Conservation (phyloP, 2,797 vertebrate genomes). For the Rhadinocentrus ornatus region DNA sequence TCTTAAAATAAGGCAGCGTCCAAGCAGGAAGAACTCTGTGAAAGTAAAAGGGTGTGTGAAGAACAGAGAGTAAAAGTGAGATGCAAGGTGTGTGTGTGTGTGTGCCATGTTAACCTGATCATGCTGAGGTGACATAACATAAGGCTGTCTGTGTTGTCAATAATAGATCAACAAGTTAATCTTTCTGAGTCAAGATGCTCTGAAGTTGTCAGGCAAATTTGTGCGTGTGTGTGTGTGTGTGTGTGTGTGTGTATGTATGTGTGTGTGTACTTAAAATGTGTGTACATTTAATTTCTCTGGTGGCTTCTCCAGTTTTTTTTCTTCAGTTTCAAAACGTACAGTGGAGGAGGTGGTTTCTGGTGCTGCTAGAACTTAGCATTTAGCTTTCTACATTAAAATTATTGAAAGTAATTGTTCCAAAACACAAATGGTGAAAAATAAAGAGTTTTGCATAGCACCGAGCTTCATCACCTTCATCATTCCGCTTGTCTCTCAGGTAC, state of each 20-base stretch:
- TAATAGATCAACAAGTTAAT: slow-evolving; percentile 67
- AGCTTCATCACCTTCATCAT: background rate
- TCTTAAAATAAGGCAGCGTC: slow-evolving; percentile 2
- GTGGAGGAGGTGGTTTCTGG: too few species aligned
- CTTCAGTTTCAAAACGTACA: background rate
- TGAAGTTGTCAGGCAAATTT: slow-evolving; percentile 62
- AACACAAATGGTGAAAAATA: background rate
- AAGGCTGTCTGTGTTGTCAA: slow-evolving; percentile 50
- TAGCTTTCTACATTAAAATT: too few species aligned
- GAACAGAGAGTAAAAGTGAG: slow-evolving; percentile 52
- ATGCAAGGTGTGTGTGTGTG: slow-evolving; percentile 11
- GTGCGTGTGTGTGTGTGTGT: background rate
- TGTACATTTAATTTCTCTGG: slow-evolving; percentile 18
- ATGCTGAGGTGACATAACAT: slow-evolving; percentile 28
- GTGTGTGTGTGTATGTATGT: background rate
- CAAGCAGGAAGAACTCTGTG: background rate
- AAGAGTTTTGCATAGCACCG: background rate
- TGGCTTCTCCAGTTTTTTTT: background rate
- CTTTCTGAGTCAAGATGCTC: slow-evolving; percentile 38
- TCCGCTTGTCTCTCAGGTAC: slow-evolving; percentile 79
- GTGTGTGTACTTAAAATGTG: background rate
- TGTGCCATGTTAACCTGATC: slow-evolving; percentile 45
- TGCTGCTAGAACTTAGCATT: too few species aligned
- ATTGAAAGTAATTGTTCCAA: background rate
- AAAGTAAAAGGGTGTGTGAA: slow-evolving; percentile 19